A percentile compares a stretch with the other conserved stretches of the same genome.
These are phyloP conservation scores for Ptychobarbus kaznakovi DNA, from an alignment of 2,797 vertebrate genomes.

Conservation along the genomic window DNA sequence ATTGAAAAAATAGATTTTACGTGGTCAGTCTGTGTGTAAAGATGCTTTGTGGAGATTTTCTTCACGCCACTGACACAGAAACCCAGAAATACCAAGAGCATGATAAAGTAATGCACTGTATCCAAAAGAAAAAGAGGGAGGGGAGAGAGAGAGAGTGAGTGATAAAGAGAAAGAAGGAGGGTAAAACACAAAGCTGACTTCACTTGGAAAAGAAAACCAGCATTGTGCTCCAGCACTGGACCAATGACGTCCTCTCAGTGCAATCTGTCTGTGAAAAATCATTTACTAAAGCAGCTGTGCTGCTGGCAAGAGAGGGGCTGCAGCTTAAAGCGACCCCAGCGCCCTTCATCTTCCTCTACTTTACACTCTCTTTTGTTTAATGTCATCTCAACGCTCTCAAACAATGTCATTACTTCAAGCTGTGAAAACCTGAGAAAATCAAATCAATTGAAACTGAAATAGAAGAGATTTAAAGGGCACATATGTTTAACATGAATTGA, in stretches of 20 bases:
- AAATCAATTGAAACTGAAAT: background rate
- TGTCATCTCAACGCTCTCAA: conserved; percentile 48
- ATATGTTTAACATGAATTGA: too few relatives aligned
- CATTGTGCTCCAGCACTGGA: conserved; percentile 71
- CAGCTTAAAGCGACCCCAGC: conserved; percentile 33
- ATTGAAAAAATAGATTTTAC: conserved; percentile 7
- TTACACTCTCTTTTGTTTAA: conserved; percentile 42
- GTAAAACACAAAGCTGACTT: conserved; percentile 65
- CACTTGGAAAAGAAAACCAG: conserved; percentile 72
- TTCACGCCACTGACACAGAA: conserved; percentile 76
- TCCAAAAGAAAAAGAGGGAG: conserved; percentile 53
- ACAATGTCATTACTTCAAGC: conserved; percentile 1
- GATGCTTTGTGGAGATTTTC: conserved; percentile 69
- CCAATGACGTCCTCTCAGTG: conserved; percentile 74
- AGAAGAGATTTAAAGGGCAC: background rate
- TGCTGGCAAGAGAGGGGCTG: conserved; percentile 66
- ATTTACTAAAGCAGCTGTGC: conserved; percentile 78
- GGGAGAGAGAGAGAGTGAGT: conserved; percentile 32
- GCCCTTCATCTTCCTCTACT: conserved; percentile 1
- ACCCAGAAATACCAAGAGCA: conserved; percentile 73
- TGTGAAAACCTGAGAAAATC: conserved; percentile 42
- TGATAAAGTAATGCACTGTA: conserved; percentile 65
- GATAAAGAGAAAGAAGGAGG: conserved; percentile 42
- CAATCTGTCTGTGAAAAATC: conserved; percentile 70
- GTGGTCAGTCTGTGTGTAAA: conserved; percentile 24